Base-by-base conservation (phyloP, 2,888 invertebrate genomes). In the Cheilosia variabilis region DNA sequence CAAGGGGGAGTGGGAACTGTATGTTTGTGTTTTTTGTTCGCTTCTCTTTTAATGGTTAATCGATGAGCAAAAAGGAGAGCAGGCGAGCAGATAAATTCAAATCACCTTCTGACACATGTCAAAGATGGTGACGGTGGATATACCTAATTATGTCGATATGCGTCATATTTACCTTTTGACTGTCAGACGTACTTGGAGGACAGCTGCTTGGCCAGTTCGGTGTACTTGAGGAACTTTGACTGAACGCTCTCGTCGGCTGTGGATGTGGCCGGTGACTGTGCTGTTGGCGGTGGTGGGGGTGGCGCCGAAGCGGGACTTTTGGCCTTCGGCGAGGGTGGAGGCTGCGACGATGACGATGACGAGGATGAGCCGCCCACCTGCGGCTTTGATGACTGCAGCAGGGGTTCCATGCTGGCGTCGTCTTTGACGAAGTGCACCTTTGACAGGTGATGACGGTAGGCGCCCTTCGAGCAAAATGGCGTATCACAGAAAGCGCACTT, bases 141-240 rank as follows among this genome's bases (percentile, higher is more conserved):
- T 10, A 31, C 17, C 62, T 72, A 86, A 53, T 86, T 80, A 72
- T 80, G 86, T 71, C 86, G 86, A 55, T 77, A 86, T 66, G 81
- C 72, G 76, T 86, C 86, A 77, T 86, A 86, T 86, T 86, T 86
- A 86, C 86, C 86, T 86, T 81, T 86, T 60, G 86, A 71, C 71
- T 90, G 88, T 95, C 96, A 97, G 94, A 97, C 96, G 94, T 98
- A 98, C 94, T 98, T 98, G 93, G 98, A 98, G 92, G 98, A 98
- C 92, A 99, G 94, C 94, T 99, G 98, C 93, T 98, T 98, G 91
- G 99, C 99, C 93, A 99, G 95, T 94, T 99, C 98, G 92, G 98
- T 98, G 93, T 99, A 99, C 94, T 98, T 98, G 89, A 98, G 96
- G 94, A 98, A 98, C 94, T 98, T 99, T 89, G 98, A 98, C 93